Conservation (phyloP, 2,797 vertebrate species). For the Syngnathus rostellatus region DNA sequence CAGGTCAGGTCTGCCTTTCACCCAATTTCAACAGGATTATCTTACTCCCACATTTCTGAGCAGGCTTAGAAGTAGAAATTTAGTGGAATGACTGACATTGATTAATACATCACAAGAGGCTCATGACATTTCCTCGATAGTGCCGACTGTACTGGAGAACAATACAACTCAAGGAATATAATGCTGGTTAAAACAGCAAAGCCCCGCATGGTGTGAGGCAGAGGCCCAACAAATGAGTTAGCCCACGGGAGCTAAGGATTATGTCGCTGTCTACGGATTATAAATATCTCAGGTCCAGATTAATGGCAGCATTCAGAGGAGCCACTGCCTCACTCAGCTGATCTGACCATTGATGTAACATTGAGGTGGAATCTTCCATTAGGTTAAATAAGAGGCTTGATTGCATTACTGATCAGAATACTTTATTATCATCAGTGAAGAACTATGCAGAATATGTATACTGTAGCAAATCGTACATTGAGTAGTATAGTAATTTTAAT, state of each 20-base stretch:
- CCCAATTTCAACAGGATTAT: neutral
- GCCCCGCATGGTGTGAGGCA: neutral
- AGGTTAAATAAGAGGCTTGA: neutral
- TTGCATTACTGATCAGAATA: neutral
- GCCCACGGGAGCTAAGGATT: conserved; percentile 1
- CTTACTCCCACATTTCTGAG: neutral
- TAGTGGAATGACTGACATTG: neutral
- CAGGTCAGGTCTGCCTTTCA: neutral
- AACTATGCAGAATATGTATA: too few relatives aligned
- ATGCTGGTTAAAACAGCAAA: neutral
- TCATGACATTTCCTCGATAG: neutral
- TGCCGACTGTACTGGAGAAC: neutral
- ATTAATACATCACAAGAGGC: neutral
- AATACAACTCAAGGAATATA: neutral
- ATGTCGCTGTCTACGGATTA: conserved; percentile 23
- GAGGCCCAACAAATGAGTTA: conserved; percentile 34
- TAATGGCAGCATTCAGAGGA: conserved; percentile 1
- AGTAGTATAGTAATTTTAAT: too few relatives aligned
- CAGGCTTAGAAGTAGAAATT: neutral
- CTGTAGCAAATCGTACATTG: too few relatives aligned
- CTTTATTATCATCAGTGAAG: neutral
- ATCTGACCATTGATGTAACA: conserved; percentile 8
- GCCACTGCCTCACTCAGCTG: neutral
- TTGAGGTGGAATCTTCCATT: too few relatives aligned
- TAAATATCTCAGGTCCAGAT: conserved; percentile 35